Evolutionary conservation across 2,888 invertebrate species (phyloP).

Genomic region (Anagyrus pseudococci): DNA sequence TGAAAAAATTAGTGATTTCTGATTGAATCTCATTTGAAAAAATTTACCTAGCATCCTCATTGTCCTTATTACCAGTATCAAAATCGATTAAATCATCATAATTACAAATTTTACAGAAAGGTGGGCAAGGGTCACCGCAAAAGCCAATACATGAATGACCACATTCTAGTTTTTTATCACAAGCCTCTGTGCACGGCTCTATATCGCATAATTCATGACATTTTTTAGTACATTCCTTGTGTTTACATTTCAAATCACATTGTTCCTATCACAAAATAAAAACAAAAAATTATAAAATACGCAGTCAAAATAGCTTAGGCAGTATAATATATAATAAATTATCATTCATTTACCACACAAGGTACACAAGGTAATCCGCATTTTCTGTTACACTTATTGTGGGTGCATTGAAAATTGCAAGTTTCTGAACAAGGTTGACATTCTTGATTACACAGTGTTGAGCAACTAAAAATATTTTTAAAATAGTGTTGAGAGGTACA

Average conservation of each 20-base stretch:
- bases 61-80: constrained; percentile 7
- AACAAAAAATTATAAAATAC: neutral
- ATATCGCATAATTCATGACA: constrained; percentile 14
- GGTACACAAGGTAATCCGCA: constrained; percentile 17
- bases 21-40: neutral
- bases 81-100: constrained; percentile 8
- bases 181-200: constrained; percentile 7
- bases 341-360: constrained; percentile 7
- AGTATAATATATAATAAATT: neutral
- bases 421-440: constrained; percentile 13
- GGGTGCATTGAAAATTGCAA: constrained; percentile 11
- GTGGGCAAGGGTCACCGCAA: constrained; percentile 24
- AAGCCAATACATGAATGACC: constrained; percentile 15
- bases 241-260: constrained; percentile 6
- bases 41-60: constrained; percentile 19
- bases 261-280: neutral
- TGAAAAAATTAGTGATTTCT: neutral
- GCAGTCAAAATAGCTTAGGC: neutral
- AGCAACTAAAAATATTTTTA: constrained; percentile 15
- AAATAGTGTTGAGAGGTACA: too few species aligned
- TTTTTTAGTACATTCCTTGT: constrained; percentile 5
- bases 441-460: constrained; percentile 8
- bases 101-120: constrained; percentile 13
- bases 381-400: constrained; percentile 16
- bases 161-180: constrained; percentile 3